Percentiles rank a stretch among this genome's conserved stretches.
Conservation (phyloP, 2,113 vertebrate genomes). For the Marmota monax region DNA sequence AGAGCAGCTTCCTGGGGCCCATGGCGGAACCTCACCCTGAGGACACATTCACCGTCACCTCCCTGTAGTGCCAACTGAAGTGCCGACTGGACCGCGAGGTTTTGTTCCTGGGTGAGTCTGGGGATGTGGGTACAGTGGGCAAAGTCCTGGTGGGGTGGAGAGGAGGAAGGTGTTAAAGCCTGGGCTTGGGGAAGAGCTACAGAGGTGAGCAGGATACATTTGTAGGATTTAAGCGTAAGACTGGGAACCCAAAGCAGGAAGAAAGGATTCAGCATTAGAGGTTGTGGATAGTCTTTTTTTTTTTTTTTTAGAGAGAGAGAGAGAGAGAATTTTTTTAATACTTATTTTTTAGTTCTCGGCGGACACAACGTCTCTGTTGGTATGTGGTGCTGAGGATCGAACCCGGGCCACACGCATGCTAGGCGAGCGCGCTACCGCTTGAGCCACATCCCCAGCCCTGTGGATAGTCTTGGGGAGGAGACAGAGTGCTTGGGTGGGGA, state of each 20-base stretch:
- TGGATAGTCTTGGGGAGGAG: background rate
- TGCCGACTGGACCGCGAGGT: slow-evolving; percentile 91
- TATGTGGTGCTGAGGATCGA: too few species aligned
- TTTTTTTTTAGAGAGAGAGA: too few species aligned
- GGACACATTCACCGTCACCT: slow-evolving; percentile 99
- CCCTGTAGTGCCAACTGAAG: slow-evolving; percentile 95
- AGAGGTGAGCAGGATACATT: background rate
- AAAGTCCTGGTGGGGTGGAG: background rate
- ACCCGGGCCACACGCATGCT: too few species aligned
- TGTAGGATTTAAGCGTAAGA: background rate
- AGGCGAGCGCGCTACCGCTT: too few species aligned
- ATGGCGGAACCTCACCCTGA: slow-evolving; percentile 96
- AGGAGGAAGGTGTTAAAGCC: background rate
- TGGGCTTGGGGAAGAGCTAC: background rate
- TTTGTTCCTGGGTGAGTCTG: slow-evolving; percentile 91
- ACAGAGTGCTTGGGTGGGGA: background rate
- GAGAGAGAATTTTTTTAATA: too few species aligned
- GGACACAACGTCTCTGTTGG: too few species aligned
- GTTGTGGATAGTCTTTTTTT: background rate
- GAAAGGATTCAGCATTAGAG: background rate
- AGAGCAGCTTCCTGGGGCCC: slow-evolving; percentile 95
- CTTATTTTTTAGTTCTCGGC: too few species aligned
- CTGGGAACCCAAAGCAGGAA: background rate
- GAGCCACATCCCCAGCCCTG: background rate
- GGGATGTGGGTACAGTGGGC: slow-evolving; percentile 27